Base-by-base conservation (phyloP, 1,140 invertebrate genomes). In the Aradophagus sp. region DNA sequence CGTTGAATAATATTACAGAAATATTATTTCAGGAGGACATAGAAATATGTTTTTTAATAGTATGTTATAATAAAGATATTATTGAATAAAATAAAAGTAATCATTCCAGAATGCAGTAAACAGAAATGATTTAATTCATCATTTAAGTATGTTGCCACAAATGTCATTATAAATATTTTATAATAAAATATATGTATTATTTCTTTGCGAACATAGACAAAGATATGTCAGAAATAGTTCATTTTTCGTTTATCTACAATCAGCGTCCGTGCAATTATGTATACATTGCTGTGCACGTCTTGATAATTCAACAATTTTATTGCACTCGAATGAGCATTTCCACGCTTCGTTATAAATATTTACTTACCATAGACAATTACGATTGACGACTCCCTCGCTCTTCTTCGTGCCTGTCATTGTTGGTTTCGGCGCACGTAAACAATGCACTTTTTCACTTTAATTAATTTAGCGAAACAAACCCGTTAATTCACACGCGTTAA, bases 161-260 rank as follows among this genome's bases (percentile, higher is more conserved):
- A n/a, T n/a, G n/a, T n/a, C n/a, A n/a, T n/a, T n/a, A n/a, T n/a
- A n/a, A n/a, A n/a, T n/a, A n/a, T n/a, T n/a, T n/a, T n/a, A n/a
- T n/a, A n/a, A n/a, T n/a, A n/a, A n/a, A n/a, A n/a, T n/a, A n/a
- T n/a, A n/a, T n/a, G n/a, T n/a, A n/a, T n/a, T n/a, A n/a, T n/a
- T n/a, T n/a, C n/a, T n/a, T n/a, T n/a, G n/a, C n/a, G n/a, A n/a
- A n/a, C n/a, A n/a, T n/a, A n/a, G n/a, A n/a, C 29, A 32, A 68
- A 55, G 38, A 61, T 61, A 53, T 55, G 35, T 34, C 36, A 68
- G 34, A n/a, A 55, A 68, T 48, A 15, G 65, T 61, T 68, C 39
- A 61, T 68, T 53, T 55, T 61, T 61, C 47, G 45, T 47, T 59
- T 47, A 59, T 68, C 56, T 61, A 61, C 41, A 41, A 68, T 59